These are phyloP conservation scores for Toxotes lorentzi DNA, from an alignment of 2,797 vertebrate species.

Conservation along the genomic window DNA sequence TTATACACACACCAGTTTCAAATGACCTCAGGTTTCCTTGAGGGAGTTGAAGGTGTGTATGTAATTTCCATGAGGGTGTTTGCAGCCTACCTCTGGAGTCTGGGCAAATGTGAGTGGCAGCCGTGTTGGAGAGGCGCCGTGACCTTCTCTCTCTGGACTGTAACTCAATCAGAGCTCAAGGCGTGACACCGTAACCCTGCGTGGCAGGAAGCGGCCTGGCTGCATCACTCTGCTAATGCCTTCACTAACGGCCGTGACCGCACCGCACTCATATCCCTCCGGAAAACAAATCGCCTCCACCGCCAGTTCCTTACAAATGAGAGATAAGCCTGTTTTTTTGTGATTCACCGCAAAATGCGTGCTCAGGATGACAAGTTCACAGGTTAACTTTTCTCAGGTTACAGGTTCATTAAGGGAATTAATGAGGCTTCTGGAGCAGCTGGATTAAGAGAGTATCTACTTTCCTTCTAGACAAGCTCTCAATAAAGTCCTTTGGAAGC, in stretches of 20 bases:
- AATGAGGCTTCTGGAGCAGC: slow-evolving; percentile 78
- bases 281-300: slow-evolving; percentile 70
- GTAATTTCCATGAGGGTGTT: slow-evolving; percentile 58
- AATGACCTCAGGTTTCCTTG: slow-evolving; percentile 71
- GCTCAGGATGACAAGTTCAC: slow-evolving; percentile 79
- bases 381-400: slow-evolving; percentile 79
- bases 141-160: slow-evolving; percentile 88
- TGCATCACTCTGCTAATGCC: slow-evolving; percentile 84
- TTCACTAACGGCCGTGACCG: slow-evolving; percentile 89
- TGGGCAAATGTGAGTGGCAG: slow-evolving; percentile 80
- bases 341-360: slow-evolving; percentile 78
- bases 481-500: slow-evolving; percentile 54
- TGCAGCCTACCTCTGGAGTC: slow-evolving; percentile 57
- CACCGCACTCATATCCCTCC: slow-evolving; percentile 84
- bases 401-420: slow-evolving; percentile 84
- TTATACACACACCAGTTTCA: slow-evolving; percentile 56
- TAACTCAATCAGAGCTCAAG: slow-evolving; percentile 90
- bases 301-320: slow-evolving; percentile 64
- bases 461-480: slow-evolving; percentile 67
- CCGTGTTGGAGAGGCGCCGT: slow-evolving; percentile 78
- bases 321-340: slow-evolving; percentile 87
- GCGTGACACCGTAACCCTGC: slow-evolving; percentile 86
- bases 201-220: slow-evolving; percentile 78
- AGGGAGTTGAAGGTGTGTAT: slow-evolving; percentile 56
- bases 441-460: slow-evolving; percentile 80